These are phyloP conservation scores for Anoura caudifer DNA, from an alignment of 2,113 vertebrate genomes.

Conservation along the genomic window DNA sequence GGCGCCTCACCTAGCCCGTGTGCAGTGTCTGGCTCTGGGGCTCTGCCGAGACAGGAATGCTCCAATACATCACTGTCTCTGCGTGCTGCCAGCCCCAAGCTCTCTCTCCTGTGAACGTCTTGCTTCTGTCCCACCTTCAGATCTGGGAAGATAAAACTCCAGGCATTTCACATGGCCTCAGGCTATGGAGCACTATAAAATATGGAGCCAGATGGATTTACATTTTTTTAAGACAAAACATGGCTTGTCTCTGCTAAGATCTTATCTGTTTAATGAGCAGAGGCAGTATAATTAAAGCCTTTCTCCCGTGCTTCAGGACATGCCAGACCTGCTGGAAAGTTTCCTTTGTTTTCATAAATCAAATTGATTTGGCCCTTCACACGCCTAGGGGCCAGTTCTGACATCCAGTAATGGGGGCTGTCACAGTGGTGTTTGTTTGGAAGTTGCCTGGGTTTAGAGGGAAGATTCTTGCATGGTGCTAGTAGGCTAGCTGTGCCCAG, in stretches of 20 bases:
- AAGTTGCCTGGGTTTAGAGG: slow-evolving; percentile 1
- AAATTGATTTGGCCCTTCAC: slow-evolving; percentile 38
- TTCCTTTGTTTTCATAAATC: slow-evolving; percentile 62
- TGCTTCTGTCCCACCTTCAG: background rate
- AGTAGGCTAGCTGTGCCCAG: background rate
- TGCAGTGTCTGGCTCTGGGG: background rate
- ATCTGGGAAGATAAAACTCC: slow-evolving; percentile 11
- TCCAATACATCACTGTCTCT: background rate
- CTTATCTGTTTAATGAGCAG: slow-evolving; percentile 67
- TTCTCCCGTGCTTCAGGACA: slow-evolving; percentile 1
- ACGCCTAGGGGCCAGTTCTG: background rate
- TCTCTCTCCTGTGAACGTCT: too few relatives aligned
- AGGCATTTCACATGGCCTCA: slow-evolving; percentile 36
- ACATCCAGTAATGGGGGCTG: background rate
- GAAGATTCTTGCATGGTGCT: background rate
- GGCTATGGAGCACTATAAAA: slow-evolving; percentile 11
- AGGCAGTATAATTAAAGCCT: slow-evolving; percentile 59
- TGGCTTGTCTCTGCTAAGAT: slow-evolving; percentile 67
- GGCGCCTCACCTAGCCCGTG: background rate
- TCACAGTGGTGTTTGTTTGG: background rate
- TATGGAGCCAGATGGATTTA: slow-evolving; percentile 64
- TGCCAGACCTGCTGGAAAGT: slow-evolving; percentile 66
- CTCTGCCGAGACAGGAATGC: slow-evolving; percentile 32
- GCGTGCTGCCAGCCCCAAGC: background rate
- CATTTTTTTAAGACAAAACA: slow-evolving; percentile 63